These are phyloP conservation scores for Zelostemma sp. DNA, from an alignment of 1,140 invertebrate genomes.

Conservation along the genomic window DNA sequence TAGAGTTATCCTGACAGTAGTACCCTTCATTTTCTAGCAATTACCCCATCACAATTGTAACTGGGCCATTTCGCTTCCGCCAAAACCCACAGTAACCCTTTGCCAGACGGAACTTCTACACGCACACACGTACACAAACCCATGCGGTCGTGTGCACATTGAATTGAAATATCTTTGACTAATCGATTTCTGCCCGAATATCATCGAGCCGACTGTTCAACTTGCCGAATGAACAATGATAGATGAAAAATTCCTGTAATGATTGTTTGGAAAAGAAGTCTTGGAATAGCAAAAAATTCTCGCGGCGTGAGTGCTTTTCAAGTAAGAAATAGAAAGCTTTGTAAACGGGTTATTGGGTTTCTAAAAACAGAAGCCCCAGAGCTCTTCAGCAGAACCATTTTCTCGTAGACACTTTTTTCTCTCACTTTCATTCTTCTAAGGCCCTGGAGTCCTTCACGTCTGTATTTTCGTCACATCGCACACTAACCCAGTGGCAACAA, in stretches of 20 bases:
- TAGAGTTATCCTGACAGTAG: constrained; percentile 56
- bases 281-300: no score
- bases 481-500: no score
- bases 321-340: constrained; percentile 2
- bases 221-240: no score
- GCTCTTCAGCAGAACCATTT: neutral
- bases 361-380: neutral
- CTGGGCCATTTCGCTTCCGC: constrained; percentile 18
- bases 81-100: neutral
- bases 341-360: neutral
- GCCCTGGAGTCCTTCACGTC: no score
- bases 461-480: no score
- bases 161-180: no score
- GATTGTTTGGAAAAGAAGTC: neutral
- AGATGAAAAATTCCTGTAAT: neutral
- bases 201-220: no score
- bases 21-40: constrained; percentile 25
- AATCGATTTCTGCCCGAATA: no score
- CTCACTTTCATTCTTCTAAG: neutral
- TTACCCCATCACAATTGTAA: constrained; percentile 26
- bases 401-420: neutral
- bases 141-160: no score
- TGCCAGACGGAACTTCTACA: neutral
- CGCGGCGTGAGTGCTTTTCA: neutral
- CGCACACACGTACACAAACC: neutral